Percentiles rank a stretch among this genome's conserved stretches.
These are phyloP conservation scores for Tragelaphus scriptus DNA, from an alignment of 2,113 vertebrate species.

Conservation along the genomic window DNA sequence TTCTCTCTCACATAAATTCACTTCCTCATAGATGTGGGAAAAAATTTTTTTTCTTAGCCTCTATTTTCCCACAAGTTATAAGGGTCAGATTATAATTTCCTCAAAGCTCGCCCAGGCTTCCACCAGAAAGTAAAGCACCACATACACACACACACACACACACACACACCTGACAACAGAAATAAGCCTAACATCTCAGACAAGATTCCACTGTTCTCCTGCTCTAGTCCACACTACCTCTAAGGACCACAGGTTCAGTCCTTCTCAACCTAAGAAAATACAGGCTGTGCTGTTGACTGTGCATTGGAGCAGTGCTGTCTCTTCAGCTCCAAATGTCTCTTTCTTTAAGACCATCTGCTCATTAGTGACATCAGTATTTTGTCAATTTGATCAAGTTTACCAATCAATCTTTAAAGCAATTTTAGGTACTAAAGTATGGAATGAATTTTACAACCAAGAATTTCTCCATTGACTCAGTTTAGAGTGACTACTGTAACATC, in stretches of 20 bases:
- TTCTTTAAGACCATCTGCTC: not conserved
- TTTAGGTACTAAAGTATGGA: not conserved
- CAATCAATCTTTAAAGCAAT: not conserved
- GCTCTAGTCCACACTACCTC: not conserved
- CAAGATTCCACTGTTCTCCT: not conserved
- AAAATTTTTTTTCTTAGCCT: not conserved
- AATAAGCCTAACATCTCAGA: not conserved
- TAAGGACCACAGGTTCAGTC: not conserved
- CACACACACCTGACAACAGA: not conserved
- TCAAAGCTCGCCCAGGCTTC: not conserved
- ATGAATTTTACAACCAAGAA: not conserved
- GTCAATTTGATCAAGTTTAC: not conserved
- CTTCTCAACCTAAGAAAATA: not conserved
- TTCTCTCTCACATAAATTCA: not conserved
- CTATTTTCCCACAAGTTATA: not conserved
- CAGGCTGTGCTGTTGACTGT: not conserved
- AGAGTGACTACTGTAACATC: not conserved
- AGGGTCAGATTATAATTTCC: not conserved
- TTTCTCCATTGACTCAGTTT: not conserved
- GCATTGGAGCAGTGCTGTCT: not conserved
- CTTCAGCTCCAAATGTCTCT: not conserved
- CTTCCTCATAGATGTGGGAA: not conserved
- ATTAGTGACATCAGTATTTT: not conserved
- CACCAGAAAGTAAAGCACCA: not conserved
- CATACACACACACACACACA: not conserved